Conservation (phyloP, 2,113 vertebrate genomes). For the Cynoglossus semilaevis region DNA sequence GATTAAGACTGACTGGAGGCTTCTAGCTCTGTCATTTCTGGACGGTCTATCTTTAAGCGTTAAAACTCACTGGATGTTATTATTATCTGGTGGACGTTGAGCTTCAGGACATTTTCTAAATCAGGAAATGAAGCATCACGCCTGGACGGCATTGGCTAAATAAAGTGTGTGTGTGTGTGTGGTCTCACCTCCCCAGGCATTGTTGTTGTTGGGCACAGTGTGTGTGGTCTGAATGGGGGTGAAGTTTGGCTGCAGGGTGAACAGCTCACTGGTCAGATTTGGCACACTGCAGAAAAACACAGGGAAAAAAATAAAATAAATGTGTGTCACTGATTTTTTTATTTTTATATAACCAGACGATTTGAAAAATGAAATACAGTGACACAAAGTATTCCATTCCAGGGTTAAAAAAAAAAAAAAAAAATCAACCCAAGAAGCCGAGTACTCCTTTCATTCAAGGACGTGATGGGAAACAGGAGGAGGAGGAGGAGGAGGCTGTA, state of each 20-base stretch:
- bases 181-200: conserved; percentile 87
- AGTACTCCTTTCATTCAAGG: too few relatives aligned
- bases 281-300: conserved; percentile 79
- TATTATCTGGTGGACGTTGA: too few relatives aligned
- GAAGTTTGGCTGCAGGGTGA: conserved; percentile 87
- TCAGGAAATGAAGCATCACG: too few relatives aligned
- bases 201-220: conserved; percentile 85
- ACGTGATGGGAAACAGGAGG: neutral
- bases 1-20: too few relatives aligned
- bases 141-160: too few relatives aligned
- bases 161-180: neutral
- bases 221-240: conserved; percentile 87
- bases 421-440: too few relatives aligned
- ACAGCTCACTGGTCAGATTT: conserved; percentile 88
- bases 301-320: neutral
- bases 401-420: too few relatives aligned
- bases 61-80: too few relatives aligned
- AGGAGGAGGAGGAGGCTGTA: neutral
- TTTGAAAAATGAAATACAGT: conserved; percentile 7
- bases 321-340: conserved; percentile 13
- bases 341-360: conserved; percentile 7
- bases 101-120: too few relatives aligned
- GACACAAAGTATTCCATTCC: neutral
- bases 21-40: too few relatives aligned
- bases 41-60: too few relatives aligned